phyloP scores from a whole-genome alignment of 2,888 invertebrate species.

The Oxyteleia sp. region DNA sequence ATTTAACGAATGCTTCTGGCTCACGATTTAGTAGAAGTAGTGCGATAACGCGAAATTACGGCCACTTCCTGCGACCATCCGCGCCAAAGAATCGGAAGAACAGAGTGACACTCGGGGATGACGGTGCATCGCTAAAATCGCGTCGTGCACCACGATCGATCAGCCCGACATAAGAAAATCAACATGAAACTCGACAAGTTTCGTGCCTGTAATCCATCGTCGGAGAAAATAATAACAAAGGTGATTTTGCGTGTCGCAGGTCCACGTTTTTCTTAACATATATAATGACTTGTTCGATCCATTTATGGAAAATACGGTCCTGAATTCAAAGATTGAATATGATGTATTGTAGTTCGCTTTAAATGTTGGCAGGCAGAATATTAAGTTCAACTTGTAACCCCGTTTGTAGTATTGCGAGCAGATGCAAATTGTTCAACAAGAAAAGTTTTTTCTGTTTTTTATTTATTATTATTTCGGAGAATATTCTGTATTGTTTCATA shows the following conservation, averaged over 20 bases:
- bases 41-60: no score
- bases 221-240: constrained; percentile 59
- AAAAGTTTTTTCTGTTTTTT: constrained; percentile 11
- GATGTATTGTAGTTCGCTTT: constrained; percentile 51
- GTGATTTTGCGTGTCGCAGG: constrained; percentile 51
- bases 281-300: constrained; percentile 47
- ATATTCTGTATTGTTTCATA: constrained; percentile 21
- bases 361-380: constrained; percentile 29
- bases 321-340: constrained; percentile 51
- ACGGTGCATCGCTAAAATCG: constrained; percentile 19
- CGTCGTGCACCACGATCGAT: constrained; percentile 44
- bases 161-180: constrained; percentile 27
- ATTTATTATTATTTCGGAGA: no score
- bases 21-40: no score
- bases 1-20: no score
- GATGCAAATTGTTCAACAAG: background rate
- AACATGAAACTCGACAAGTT: constrained; percentile 42
- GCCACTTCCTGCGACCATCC: no score
- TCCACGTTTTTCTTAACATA: constrained; percentile 31
- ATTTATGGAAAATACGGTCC: constrained; percentile 48
- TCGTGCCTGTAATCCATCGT: constrained; percentile 61
- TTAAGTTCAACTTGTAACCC: constrained; percentile 18
- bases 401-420: constrained; percentile 15
- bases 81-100: no score
- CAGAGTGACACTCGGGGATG: no score